phyloP scores from a whole-genome alignment of 2,113 vertebrate genomes.

The Paratilapia polleni region DNA sequence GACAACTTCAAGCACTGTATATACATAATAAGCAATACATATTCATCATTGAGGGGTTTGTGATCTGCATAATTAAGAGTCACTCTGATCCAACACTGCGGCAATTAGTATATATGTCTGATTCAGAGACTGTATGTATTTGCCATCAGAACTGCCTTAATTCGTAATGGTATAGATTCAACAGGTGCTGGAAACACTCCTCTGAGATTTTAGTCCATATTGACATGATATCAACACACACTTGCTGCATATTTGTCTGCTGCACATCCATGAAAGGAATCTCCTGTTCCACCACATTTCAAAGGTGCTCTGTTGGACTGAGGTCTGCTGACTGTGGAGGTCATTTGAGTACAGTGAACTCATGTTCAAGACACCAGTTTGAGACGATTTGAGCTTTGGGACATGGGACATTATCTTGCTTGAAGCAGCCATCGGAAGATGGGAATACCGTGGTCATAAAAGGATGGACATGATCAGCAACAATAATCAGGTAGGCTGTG shows the following conservation, averaged over 20 bases:
- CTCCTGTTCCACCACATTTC: no score
- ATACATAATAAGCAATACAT: no score
- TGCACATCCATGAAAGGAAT: no score
- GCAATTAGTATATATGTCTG: no score
- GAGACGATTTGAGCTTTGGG: not conserved
- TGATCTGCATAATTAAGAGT: no score
- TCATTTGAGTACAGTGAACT: no score
- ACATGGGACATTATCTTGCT: not conserved
- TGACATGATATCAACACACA: not conserved
- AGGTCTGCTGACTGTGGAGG: not conserved
- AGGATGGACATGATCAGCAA: not conserved
- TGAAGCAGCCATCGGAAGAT: no score
- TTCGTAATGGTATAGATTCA: not conserved
- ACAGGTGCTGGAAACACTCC: not conserved
- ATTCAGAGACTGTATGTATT: no score
- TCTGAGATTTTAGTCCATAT: not conserved
- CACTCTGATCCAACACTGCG: no score
- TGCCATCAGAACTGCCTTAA: not conserved
- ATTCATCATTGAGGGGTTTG: no score
- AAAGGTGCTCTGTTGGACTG: not conserved
- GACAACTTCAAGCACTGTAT: no score
- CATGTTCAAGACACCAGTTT: no score
- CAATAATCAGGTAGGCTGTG: not conserved
- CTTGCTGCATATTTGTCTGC: rapidly evolving
- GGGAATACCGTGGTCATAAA: not conserved